These are phyloP conservation scores for Drosophila tanythrix DNA, from an alignment of 2,888 invertebrate species.

Conservation along the genomic window DNA sequence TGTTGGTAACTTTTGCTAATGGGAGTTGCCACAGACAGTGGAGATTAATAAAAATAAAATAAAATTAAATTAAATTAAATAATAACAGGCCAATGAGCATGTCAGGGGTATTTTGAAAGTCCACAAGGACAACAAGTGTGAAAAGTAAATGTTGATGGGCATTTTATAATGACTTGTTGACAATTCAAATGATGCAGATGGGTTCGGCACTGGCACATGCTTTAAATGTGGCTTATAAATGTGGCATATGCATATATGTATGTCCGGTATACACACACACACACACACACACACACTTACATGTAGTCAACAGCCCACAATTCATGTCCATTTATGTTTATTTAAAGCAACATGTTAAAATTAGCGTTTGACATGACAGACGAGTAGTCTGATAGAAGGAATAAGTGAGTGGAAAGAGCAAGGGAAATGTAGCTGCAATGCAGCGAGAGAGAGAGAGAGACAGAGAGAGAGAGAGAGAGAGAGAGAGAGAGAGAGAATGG, in stretches of 20 bases:
- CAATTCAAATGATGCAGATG: slow-evolving; percentile 65
- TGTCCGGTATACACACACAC: slow-evolving; percentile 23
- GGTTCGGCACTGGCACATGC: slow-evolving; percentile 27
- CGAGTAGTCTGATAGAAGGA: neutral
- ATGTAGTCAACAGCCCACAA: slow-evolving; percentile 10
- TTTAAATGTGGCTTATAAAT: slow-evolving; percentile 28
- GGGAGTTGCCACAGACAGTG: neutral
- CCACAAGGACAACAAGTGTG: slow-evolving; percentile 26
- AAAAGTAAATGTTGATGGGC: slow-evolving; percentile 29
- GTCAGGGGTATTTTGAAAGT: slow-evolving; percentile 28
- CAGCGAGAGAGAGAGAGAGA: neutral
- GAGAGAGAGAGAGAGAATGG: slow-evolving; percentile 18
- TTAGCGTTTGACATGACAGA: slow-evolving; percentile 62
- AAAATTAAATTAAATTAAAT: neutral
- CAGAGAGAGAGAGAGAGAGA: neutral
- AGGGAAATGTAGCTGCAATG: slow-evolving; percentile 24
- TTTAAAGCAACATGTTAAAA: slow-evolving; percentile 77
- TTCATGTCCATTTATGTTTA: slow-evolving; percentile 67
- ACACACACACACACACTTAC: neutral
- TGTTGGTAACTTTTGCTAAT: neutral
- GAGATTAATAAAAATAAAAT: neutral
- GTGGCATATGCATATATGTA: slow-evolving; percentile 28
- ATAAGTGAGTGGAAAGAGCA: neutral
- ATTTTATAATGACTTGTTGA: slow-evolving; percentile 62
- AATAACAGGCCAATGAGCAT: slow-evolving; percentile 32